Base-by-base conservation (phyloP, 2,888 invertebrate genomes). In the Drosophila acutilabella region DNA sequence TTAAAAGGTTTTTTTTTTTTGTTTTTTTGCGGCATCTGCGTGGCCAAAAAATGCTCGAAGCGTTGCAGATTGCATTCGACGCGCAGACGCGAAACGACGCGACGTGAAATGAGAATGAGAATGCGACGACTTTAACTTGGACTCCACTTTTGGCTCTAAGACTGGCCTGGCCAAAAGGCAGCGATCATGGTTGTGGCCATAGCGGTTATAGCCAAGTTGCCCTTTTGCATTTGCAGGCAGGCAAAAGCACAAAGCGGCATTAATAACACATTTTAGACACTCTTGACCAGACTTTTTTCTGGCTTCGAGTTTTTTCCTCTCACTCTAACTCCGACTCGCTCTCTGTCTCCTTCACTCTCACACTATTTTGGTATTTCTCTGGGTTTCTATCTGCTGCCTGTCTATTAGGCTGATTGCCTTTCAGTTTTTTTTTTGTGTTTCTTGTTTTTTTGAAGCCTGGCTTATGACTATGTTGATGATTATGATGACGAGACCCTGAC, bases 41-140 rank as follows among this genome's bases (percentile, higher is more conserved):
- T 74, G 74, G 64, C 79, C 75, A 57, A 64, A 71, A 78, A 79
- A 80, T 68, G 81, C 90, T 89, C 78, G 73, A 81, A 88, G 89
- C 89, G 86, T 90, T 81, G 84, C 89, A 83, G 84, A 89, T 89
- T 90, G 81, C 88, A 90, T 89, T 89, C 90, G 90, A 74, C 78
- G 81, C 88, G 86, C 78, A 75, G 52, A 67, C 45, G 54, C 53
- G 44, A 66, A 56, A 26, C 50, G 51, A 45, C 23, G 44, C 48
- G 42, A 44, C 42, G 45, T 65, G 48, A 52, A 64, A 66, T 64
- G 70, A 41, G 42, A 52, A 66, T 67, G 40, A 23, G 48, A 30
- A 18, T 30, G 47, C 33, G 13, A 16, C n/a, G 52, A 52, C 18
- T 30, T 4, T 14, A 10, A 41, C 16, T 26, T 14, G 2, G 6